Evolutionary conservation across 2,113 vertebrate species (phyloP).

Genomic region (Strix aluco): DNA sequence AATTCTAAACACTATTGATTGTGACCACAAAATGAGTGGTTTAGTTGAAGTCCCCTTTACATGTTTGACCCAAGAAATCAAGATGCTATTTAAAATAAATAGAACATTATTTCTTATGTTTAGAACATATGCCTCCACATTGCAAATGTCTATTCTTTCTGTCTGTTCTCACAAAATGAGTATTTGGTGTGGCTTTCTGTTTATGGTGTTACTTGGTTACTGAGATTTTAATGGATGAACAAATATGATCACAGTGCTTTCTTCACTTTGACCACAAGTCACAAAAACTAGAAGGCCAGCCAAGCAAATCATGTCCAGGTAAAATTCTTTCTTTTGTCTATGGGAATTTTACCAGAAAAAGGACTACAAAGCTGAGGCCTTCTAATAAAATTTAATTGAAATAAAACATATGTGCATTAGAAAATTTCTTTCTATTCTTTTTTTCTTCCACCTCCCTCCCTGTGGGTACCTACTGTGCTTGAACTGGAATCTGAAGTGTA

Average conservation of each 20-base stretch:
- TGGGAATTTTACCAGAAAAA: neutral
- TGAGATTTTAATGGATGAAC: neutral
- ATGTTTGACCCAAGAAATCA: neutral
- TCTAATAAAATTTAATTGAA: neutral
- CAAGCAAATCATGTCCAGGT: neutral
- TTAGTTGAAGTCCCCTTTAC: neutral
- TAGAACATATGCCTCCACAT: neutral
- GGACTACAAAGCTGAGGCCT: neutral
- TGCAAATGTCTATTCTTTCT: fast-evolving
- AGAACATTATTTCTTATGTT: neutral
- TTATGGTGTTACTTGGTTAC: neutral
- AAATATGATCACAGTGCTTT: neutral
- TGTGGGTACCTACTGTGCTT: neutral
- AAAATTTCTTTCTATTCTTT: neutral
- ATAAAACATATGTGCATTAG: neutral
- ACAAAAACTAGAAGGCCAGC: neutral
- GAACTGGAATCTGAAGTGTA: neutral
- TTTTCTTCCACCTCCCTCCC: neutral
- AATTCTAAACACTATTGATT: neutral
- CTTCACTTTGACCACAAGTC: neutral
- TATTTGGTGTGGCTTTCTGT: neutral
- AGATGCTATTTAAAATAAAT: neutral
- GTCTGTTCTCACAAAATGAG: fast-evolving
- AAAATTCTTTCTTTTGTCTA: neutral
- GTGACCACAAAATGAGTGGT: neutral